Base-by-base conservation (phyloP, 2,888 invertebrate genomes). In the Serrognathus titanus region DNA sequence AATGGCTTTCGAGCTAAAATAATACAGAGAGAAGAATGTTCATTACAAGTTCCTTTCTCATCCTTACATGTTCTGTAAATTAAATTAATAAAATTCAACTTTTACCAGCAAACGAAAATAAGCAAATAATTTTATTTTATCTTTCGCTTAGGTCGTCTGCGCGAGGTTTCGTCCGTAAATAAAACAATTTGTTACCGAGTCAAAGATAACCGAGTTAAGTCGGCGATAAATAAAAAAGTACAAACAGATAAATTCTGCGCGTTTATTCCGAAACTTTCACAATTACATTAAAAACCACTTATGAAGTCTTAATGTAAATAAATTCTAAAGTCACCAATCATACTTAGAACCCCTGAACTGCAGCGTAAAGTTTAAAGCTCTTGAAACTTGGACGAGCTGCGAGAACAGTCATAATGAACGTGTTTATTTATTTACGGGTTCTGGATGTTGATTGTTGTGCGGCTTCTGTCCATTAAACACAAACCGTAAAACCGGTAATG, bases 241-340 rank as follows among this genome's bases (percentile, higher is more conserved):
- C 35, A 35, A 38, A 10, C 36, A 48, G 38, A 48, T 48, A 31
- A 37, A 11, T 48, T n/a, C 9, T 2, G 10, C 36, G 11, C 16
- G 11, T 8, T 12, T n/a, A 37, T 16, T 9, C 16, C n/a, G n/a
- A 35, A 38, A 11, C 10, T 48, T 35, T 8, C 12, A 11, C 12
- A 48, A 48, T 48, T 48, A 48, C 37, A 48, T 48, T 48, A 48
- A 24, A 36, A 37, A 31, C 24, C 36, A 24, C 11, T 48, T 48
- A 36, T 37, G 38, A 48, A 48, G 48, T 48, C 38, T 48, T 16
- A 48, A 37, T 24, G 10, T 7, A 48, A 12, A 48, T 37, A 37
- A 37, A 37, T 48, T 37, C 13, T 16, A 31, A 9, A 9, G 48
- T 48, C 48, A 37, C 37, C 37, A 48, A 48, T 37, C 37, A 48